phyloP scores from a whole-genome alignment of 2,888 invertebrate genomes.

The Nomada ruficornis region DNA sequence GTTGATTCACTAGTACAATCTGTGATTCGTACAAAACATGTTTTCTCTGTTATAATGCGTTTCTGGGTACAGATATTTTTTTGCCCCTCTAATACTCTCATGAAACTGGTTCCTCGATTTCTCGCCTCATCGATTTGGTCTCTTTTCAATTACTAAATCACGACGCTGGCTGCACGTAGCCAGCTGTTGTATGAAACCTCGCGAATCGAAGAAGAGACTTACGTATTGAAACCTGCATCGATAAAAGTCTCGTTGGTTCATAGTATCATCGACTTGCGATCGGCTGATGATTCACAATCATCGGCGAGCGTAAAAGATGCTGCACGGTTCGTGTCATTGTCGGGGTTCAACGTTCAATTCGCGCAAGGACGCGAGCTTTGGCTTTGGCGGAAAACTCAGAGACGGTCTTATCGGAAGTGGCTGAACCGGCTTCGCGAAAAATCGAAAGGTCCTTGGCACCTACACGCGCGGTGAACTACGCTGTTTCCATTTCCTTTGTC shows the following conservation, averaged over 20 bases:
- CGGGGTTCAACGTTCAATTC: constrained; percentile 69
- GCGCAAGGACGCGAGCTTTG: constrained; percentile 65
- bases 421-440: constrained; percentile 54
- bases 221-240: background rate
- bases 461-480: constrained; percentile 40
- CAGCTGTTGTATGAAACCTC: background rate
- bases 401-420: constrained; percentile 15
- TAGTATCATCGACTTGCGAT: constrained; percentile 40
- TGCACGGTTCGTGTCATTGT: constrained; percentile 47
- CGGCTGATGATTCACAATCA: constrained; percentile 60
- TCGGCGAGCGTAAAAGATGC: constrained; percentile 49
- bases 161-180: too few species aligned
- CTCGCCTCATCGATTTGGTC: too few species aligned
- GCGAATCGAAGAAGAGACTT: background rate
- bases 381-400: constrained; percentile 31
- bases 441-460: constrained; percentile 58
- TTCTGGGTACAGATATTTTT: constrained; percentile 16
- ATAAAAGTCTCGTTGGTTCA: constrained; percentile 16
- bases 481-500: constrained; percentile 38
- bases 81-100: background rate
- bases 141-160: too few species aligned
- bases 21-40: constrained; percentile 63
- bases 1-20: constrained; percentile 40
- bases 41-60: constrained; percentile 44
- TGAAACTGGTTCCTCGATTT: too few species aligned